Conservation (phyloP, 1,140 invertebrate genomes). For the Hormaphis cornu region DNA sequence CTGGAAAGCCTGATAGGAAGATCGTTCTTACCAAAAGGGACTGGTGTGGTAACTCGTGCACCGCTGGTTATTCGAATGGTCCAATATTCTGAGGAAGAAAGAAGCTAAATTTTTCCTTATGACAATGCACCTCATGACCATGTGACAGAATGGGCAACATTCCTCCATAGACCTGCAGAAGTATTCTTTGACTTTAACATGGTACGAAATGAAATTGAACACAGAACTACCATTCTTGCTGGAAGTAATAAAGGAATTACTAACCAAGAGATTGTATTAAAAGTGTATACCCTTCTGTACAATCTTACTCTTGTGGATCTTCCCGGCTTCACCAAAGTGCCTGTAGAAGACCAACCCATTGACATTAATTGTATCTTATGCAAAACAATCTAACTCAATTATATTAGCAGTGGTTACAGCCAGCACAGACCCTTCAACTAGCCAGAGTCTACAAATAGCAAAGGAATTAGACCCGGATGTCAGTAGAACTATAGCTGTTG, state of each 20-base stretch:
- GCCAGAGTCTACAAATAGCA: constrained; percentile 88
- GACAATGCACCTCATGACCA: constrained; percentile 56
- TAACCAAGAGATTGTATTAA: constrained; percentile 58
- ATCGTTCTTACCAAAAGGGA: constrained; percentile 36
- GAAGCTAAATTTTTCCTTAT: background rate
- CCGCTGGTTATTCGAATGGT: constrained; percentile 36
- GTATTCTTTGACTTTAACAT: constrained; percentile 58
- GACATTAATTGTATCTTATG: constrained; percentile 94
- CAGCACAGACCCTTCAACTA: constrained; percentile 92
- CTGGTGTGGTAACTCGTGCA: constrained; percentile 34
- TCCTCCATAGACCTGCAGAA: constrained; percentile 58
- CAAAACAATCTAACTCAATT: constrained; percentile 81
- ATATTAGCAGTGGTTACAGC: constrained; percentile 92
- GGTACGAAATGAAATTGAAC: constrained; percentile 63
- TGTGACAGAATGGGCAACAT: constrained; percentile 62
- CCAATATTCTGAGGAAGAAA: background rate
- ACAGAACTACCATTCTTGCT: constrained; percentile 59
- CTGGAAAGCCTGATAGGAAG: constrained; percentile 36
- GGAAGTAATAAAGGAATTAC: constrained; percentile 64
- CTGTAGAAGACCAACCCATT: constrained; percentile 85
- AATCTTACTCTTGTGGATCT: constrained; percentile 93
- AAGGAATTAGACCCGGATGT: constrained; percentile 92
- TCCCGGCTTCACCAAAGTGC: constrained; percentile 88
- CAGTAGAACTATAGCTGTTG: constrained; percentile 58
- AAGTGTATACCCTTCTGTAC: constrained; percentile 64